Evolutionary conservation across 2,888 invertebrate genomes (phyloP).

Genomic region (Lasius fuliginosus): DNA sequence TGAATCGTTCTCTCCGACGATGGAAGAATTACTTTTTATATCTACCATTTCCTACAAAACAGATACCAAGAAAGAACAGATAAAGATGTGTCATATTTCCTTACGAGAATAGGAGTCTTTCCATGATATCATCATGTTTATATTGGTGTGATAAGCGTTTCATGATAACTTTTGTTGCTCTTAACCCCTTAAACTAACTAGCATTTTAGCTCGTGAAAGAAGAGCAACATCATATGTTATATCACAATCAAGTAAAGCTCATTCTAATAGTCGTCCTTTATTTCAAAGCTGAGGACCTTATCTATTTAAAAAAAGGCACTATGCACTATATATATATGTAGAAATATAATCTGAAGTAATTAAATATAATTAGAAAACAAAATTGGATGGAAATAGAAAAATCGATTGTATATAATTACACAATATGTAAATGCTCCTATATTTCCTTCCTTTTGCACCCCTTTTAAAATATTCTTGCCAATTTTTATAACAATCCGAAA

Average conservation of each 20-base stretch:
- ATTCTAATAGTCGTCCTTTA: not conserved
- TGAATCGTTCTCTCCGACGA: slow-evolving; percentile 34
- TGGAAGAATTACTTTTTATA: slow-evolving; percentile 56
- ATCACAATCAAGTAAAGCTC: not conserved
- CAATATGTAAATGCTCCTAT: not conserved
- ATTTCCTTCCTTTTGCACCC: not conserved
- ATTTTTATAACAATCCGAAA: slow-evolving; percentile 71
- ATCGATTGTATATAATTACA: not conserved
- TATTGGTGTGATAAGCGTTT: slow-evolving; percentile 2
- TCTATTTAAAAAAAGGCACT: not conserved
- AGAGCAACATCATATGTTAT: not conserved
- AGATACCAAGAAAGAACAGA: not conserved
- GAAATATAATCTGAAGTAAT: not conserved
- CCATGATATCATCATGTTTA: not conserved
- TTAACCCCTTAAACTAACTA: not conserved
- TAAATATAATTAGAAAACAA: not conserved
- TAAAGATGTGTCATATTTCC: slow-evolving; percentile 16
- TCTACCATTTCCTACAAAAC: slow-evolving; percentile 86
- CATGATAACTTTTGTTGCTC: not conserved
- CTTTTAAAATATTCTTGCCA: not conserved
- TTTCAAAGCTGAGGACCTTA: not conserved
- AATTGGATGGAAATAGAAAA: not conserved
- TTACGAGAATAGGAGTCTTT: not conserved
- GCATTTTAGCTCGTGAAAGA: not conserved
- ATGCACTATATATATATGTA: not conserved